Conservation (phyloP, 2,113 vertebrate genomes). For the Reinhardtius hippoglossoides region DNA sequence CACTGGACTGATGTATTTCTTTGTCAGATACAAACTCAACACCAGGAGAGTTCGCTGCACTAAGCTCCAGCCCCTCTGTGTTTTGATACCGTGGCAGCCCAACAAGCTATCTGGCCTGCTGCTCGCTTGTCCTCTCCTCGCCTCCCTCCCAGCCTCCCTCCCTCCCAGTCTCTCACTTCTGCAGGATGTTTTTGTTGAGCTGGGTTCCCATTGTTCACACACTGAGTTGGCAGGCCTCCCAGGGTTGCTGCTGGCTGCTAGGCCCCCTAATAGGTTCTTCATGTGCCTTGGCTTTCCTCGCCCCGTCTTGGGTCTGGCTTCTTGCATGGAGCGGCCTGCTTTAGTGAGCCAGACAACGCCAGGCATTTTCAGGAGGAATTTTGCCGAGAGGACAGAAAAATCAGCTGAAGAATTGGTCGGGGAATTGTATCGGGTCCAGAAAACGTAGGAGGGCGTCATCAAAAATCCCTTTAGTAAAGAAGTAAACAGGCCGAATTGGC, state of each 20-base stretch:
- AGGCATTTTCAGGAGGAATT: conserved; percentile 39
- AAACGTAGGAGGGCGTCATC: neutral
- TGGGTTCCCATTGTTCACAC: conserved; percentile 84
- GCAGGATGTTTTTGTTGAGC: conserved; percentile 88
- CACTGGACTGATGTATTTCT: conserved; percentile 34
- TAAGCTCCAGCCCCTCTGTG: conserved; percentile 55
- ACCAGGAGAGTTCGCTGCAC: conserved; percentile 47
- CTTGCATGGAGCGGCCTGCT: conserved; percentile 25
- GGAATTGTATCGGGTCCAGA: conserved; percentile 8
- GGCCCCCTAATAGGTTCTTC: conserved; percentile 86
- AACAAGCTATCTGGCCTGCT: conserved; percentile 51
- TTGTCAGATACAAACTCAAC: conserved; percentile 23
- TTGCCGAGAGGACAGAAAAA: conserved; percentile 25
- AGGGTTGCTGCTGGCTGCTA: conserved; percentile 76
- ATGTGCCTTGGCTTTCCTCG: conserved; percentile 79
- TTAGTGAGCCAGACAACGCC: conserved; percentile 48
- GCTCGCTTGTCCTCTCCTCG: conserved; percentile 39
- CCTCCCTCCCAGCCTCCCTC: conserved; percentile 38
- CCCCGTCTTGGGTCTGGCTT: conserved; percentile 58
- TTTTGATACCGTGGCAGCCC: conserved; percentile 60
- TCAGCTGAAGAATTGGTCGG: conserved; percentile 11
- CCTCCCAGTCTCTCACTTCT: conserved; percentile 72
- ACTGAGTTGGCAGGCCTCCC: conserved; percentile 82
- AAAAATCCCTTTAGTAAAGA: conserved; percentile 2
- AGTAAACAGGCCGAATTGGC: neutral